Evolutionary conservation across 2,113 vertebrate species (phyloP), one percentile per base, ranked within the genome.

Genomic region (Phylloscopus whistleri): DNA sequence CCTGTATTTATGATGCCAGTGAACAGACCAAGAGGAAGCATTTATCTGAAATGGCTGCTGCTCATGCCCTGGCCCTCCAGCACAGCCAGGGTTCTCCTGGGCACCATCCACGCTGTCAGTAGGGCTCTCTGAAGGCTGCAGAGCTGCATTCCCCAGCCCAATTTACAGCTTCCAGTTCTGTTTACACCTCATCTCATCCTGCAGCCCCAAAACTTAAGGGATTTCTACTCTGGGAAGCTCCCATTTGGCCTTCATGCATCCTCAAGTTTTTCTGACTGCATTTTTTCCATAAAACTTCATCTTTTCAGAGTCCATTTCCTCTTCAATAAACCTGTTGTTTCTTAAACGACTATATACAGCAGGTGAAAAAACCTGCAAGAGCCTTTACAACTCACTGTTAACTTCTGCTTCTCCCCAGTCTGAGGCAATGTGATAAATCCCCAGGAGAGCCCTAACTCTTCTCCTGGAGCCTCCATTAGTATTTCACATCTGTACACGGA

Each of bases 401-500:
- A 49, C 48, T 92, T 68, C 39, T 67, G 30, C 73, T 52, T 89
- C 80, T 63, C 52, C 41, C 62, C 41, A 39, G 74, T 22, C 43
- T 62, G 22, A 64, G 76, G 77, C 20, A 60, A 19, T 1, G 20
- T 16, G 64, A 69, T 66, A 70, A 90, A 86, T 53, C 37, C 85
- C 66, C 89, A 62, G 37, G 73, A 74, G 89, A 76, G 73, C 30
- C 44, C 66, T 91, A 95, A 93, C 81, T 87, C 86, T 78, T 21
- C 58, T 28, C 2, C 69, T 75, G 84, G 78, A 87, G 56, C 49
- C 77, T 89, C 77, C 73, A 75, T 94, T 87, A 92, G 81, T 76
- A 93, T 84, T 91, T 94, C 93, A 84, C 63, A 87, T 41, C 89
- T 94, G 73, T 33, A 72, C 41, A 4, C 6, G 56, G 56, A 96